Evolutionary conservation across 2,113 vertebrate genomes (phyloP), one percentile per base, ranked within the genome.

Genomic region (Microcebus jonahi): DNA sequence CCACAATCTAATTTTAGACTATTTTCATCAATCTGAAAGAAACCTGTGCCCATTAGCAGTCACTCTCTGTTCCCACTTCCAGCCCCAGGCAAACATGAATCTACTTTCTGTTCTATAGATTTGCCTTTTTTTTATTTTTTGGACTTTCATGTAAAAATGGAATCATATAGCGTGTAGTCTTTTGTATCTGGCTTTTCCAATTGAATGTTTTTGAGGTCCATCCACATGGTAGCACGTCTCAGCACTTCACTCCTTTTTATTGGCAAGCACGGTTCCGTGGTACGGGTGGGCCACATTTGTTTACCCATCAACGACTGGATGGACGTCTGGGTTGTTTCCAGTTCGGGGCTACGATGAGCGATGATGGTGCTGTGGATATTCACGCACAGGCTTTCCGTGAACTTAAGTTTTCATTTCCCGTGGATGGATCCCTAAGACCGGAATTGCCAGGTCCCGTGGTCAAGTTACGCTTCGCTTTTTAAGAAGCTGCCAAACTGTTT

Each of bases 251-350:
- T 15, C 23, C 39, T 80, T 84, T 59, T 45, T 11, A 27, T 15
- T 13, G 48, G 18, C 17, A 18, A 1, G 21, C 0, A 3, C 0
- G 15, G 3, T 45, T 82, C 8, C 34, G 0, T 2, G 8, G 1
- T 6, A 5, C 0, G 3, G 29, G 2, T 15, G 1, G 0, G 8
- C 13, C 42, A 2, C 17, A 3, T 21, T 77, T 6, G 0, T 25
- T 77, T 53, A n/a, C 5, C 57, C 27, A 0, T 39, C 36, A 20
- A 6, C n/a, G 23, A 5, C 29, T 31, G 18, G 73, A 29, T 0
- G 14, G 14, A 39, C 14, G 2, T 11, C 15, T 8, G 31, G 18
- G 13, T 42, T 29, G 48, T 25, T 79, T 71, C 76, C 45, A 8
- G 0, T 21, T 63, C 5, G 81, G 55, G 50, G 23, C 15, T 21